Base-by-base conservation (phyloP, 92 coral and sea anemone species). In the Zoanthus gigantus region DNA sequence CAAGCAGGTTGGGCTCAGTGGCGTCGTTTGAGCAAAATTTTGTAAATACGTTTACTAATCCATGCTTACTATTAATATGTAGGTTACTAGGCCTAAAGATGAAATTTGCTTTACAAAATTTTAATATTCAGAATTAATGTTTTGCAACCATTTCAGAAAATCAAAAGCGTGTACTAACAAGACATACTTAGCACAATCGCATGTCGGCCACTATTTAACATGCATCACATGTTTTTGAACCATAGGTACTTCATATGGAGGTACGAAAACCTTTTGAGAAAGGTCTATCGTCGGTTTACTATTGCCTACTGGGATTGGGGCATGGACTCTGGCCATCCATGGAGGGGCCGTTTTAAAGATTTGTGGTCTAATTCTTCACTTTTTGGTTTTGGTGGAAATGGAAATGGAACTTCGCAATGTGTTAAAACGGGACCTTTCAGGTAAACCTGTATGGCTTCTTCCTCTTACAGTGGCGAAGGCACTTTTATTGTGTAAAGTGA, bases 241-340 rank as follows among this genome's bases (percentile, higher is more conserved):
- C 44, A 61, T 31, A 78, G 83, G 71, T 87, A 79, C 30, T 87
- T 29, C 31, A 30, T 87, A 1, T 57, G 81, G 76, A 75, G 53
- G 31, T 87, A 87, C 53, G 90, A 87, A 47, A 87, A 84, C 46
- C 84, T 90, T 37, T 56, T 89, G 56, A 79, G 88, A 52, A 60
- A 29, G 71, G 61, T 92, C 53, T 60, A 75, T 71, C 80, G 92
- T 69, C 83, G 92, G 23, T 50, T 92, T 18, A 92, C 94, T 5
- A 90, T 88, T 13, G 80, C 94, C 47, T 92, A 88, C 71, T 92
- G 94, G 94, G 94, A 92, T 68, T 92, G 81, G 87, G 77, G 87
- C 48, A 89, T 89, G 87, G 83, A 71, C 56, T 90, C 94, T 4
- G 94, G 86, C 9, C 73, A 87, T 9, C 92, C 92, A 0, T 92